Conservation (phyloP, 1,140 invertebrate species). For the Aphelinus certus region DNA sequence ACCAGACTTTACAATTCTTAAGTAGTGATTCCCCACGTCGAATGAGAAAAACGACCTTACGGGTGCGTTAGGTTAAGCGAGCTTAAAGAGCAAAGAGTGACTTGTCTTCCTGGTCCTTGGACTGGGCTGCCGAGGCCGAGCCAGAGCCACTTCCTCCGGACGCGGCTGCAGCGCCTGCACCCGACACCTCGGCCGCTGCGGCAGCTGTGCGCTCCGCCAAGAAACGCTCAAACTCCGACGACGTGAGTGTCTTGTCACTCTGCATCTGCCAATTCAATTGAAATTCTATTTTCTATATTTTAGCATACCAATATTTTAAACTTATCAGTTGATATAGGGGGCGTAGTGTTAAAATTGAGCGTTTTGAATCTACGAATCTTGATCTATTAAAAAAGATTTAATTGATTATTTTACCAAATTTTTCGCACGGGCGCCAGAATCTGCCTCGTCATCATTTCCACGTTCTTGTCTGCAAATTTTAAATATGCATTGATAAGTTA, state of each 20-base stretch:
- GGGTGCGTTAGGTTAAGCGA: not conserved
- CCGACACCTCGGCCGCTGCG: constrained; percentile 68
- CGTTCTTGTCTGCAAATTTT: constrained; percentile 36
- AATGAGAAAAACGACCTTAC: too few species aligned
- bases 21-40: not conserved
- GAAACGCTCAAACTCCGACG: constrained; percentile 93
- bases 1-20: constrained; percentile 16
- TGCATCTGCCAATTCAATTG: constrained; percentile 38
- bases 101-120: constrained; percentile 63
- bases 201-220: constrained; percentile 88
- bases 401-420: constrained; percentile 19
- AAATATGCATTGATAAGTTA: not conserved
- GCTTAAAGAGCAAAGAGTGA: constrained; percentile 64
- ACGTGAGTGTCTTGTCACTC: constrained; percentile 74
- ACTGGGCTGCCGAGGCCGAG: constrained; percentile 50
- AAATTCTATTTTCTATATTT: too few species aligned
- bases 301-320: too few species aligned
- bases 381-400: constrained; percentile 7
- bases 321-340: too few species aligned
- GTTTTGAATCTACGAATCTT: too few species aligned
- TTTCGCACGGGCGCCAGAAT: constrained; percentile 15
- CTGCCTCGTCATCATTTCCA: constrained; percentile 19
- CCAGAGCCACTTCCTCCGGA: constrained; percentile 48
- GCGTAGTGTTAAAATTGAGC: too few species aligned
- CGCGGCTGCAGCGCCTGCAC: constrained; percentile 63